Conservation (phyloP, 2,888 invertebrate species). For the Autographa gamma region DNA sequence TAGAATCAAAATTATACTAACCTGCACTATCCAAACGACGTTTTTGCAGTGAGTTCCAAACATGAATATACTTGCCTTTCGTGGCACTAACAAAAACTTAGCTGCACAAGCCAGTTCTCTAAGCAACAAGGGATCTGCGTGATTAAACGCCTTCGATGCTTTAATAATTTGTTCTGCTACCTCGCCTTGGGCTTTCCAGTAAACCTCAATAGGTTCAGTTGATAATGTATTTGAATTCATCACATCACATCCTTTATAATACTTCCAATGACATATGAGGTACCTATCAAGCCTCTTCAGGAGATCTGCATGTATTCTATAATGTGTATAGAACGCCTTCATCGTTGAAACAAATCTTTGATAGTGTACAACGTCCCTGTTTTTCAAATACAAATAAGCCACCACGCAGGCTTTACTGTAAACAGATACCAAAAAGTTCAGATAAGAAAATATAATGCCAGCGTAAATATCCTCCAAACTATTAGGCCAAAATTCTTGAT, state of each 20-base stretch:
- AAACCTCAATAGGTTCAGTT: conserved; percentile 77
- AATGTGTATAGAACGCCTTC: conserved; percentile 68
- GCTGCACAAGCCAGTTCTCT: conserved; percentile 72
- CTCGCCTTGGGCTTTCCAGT: conserved; percentile 79
- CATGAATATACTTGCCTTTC: conserved; percentile 64
- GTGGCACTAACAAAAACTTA: conserved; percentile 73
- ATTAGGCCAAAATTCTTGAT: conserved; percentile 57
- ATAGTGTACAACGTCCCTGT: conserved; percentile 66
- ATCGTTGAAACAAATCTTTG: conserved; percentile 73
- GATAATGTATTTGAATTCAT: conserved; percentile 69
- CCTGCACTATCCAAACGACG: conserved; percentile 76
- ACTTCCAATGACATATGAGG: conserved; percentile 78
- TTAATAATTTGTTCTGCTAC: conserved; percentile 73
- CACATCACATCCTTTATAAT: conserved; percentile 75
- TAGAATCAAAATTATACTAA: conserved; percentile 34
- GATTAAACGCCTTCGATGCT: conserved; percentile 67
- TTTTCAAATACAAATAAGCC: conserved; percentile 69
- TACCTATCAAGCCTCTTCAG: conserved; percentile 73
- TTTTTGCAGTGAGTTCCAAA: conserved; percentile 71
- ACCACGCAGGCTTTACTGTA: conserved; percentile 66
- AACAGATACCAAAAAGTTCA: conserved; percentile 58
- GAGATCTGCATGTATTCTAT: conserved; percentile 72
- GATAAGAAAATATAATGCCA: conserved; percentile 45
- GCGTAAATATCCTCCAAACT: conserved; percentile 67
- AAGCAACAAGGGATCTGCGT: conserved; percentile 70